Conservation (phyloP, 2,797 vertebrate species). For the Limosa lapponica region DNA sequence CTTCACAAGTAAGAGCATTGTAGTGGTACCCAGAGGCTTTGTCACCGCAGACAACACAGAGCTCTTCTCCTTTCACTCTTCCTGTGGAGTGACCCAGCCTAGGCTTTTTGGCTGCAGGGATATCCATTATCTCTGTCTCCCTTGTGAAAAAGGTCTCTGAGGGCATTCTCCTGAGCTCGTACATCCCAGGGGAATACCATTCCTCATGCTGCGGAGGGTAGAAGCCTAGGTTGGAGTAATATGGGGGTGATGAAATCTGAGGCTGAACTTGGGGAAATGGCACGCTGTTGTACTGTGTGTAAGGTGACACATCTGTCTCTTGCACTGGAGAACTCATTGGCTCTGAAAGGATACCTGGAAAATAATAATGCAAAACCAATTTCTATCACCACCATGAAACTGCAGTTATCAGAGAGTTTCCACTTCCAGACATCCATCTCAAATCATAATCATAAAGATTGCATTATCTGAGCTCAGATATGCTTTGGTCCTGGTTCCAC, state of each 20-base stretch:
- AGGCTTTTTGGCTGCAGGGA: slow-evolving; percentile 86
- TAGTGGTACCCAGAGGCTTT: slow-evolving; percentile 98
- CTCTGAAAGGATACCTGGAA: slow-evolving; percentile 90
- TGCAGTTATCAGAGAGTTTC: neutral
- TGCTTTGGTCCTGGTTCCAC: neutral
- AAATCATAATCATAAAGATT: neutral
- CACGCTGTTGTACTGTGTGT: slow-evolving; percentile 84
- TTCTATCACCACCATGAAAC: neutral
- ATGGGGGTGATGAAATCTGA: slow-evolving; percentile 84
- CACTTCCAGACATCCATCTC: neutral
- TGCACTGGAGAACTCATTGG: slow-evolving; percentile 87
- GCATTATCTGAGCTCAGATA: neutral
- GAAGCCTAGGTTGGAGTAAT: slow-evolving; percentile 90
- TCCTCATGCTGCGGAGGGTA: slow-evolving; percentile 90
- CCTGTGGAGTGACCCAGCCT: slow-evolving; percentile 82
- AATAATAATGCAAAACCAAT: neutral
- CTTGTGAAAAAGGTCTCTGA: slow-evolving; percentile 84
- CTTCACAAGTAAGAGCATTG: slow-evolving; percentile 97
- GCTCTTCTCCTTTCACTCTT: slow-evolving; percentile 91
- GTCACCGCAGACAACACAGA: slow-evolving; percentile 97
- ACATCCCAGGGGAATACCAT: slow-evolving; percentile 89
- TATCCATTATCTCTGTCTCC: slow-evolving; percentile 82
- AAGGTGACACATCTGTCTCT: slow-evolving; percentile 88
- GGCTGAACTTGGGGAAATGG: slow-evolving; percentile 88
- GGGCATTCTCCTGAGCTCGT: slow-evolving; percentile 89